These are phyloP conservation scores for Buceros bicornis DNA, from an alignment of 2,797 vertebrate species.

Conservation along the genomic window DNA sequence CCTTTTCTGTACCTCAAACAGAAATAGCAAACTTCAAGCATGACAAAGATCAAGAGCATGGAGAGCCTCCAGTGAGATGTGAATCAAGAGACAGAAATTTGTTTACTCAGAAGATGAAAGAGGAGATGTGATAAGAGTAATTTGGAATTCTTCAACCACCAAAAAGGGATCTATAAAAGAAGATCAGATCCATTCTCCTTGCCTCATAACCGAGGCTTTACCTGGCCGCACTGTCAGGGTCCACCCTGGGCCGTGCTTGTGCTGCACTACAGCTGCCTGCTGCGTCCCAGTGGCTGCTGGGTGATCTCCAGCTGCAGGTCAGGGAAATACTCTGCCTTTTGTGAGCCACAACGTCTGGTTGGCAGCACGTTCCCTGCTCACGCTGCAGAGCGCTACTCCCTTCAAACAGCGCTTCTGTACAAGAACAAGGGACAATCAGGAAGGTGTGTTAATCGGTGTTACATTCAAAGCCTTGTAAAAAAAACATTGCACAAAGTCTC, in stretches of 20 bases:
- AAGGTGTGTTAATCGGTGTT: neutral
- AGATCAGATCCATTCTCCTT: neutral
- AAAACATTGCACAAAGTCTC: neutral
- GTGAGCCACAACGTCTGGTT: neutral
- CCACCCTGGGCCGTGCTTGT: neutral
- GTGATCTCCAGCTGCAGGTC: neutral
- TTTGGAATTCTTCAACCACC: neutral
- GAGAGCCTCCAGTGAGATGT: neutral
- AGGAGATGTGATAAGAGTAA: neutral
- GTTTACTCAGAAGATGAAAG: constrained; percentile 10
- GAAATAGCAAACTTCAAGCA: neutral
- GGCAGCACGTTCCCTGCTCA: neutral
- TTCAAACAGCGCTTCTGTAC: neutral
- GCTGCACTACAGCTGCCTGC: neutral
- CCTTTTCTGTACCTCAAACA: neutral
- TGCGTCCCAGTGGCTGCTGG: accelerated
- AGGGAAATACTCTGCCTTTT: neutral
- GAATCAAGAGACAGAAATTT: neutral
- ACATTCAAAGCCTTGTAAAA: neutral
- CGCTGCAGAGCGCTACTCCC: neutral
- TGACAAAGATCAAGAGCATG: neutral
- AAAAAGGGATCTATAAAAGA: neutral
- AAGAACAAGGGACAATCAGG: neutral
- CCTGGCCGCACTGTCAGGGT: accelerated
- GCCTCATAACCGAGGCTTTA: neutral